Conservation (phyloP, 1,140 invertebrate species). For the Hylyphantes graminicola region DNA sequence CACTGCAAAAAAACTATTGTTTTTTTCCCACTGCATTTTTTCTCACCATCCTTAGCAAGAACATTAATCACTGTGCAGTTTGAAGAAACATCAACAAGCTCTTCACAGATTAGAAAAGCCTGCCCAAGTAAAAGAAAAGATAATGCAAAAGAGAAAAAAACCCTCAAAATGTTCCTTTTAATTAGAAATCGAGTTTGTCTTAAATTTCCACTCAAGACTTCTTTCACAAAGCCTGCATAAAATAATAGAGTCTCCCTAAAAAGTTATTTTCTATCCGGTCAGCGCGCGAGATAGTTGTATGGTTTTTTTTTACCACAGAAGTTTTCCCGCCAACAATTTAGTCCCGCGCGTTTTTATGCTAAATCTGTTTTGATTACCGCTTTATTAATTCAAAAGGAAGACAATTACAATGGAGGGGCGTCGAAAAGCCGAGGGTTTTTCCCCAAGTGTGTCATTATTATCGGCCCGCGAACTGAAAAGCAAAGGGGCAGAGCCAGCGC, state of each 20-base stretch:
- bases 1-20: neutral
- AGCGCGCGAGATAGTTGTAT: conserved; percentile 28
- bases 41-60: neutral
- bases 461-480: conserved; percentile 30
- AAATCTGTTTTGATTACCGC: conserved; percentile 61
- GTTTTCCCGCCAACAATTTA: conserved; percentile 52
- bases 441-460: conserved; percentile 54
- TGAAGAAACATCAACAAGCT: conserved; percentile 59
- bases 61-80: conserved; percentile 48
- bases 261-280: conserved; percentile 50
- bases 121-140: conserved; percentile 26
- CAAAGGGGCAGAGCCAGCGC: conserved; percentile 15
- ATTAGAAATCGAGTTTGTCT: conserved; percentile 60
- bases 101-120: conserved; percentile 51
- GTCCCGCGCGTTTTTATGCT: conserved; percentile 57
- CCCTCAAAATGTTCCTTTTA: conserved; percentile 58
- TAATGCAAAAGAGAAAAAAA: neutral
- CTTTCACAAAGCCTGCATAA: conserved; percentile 31
- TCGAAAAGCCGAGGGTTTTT: neutral
- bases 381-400: conserved; percentile 61
- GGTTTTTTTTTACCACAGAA: conserved; percentile 5
- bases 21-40: neutral
- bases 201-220: conserved; percentile 53
- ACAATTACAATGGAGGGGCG: conserved; percentile 52
- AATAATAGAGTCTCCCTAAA: conserved; percentile 56